Base-by-base conservation (phyloP, 2,797 vertebrate species). In the Sebastes minor region DNA sequence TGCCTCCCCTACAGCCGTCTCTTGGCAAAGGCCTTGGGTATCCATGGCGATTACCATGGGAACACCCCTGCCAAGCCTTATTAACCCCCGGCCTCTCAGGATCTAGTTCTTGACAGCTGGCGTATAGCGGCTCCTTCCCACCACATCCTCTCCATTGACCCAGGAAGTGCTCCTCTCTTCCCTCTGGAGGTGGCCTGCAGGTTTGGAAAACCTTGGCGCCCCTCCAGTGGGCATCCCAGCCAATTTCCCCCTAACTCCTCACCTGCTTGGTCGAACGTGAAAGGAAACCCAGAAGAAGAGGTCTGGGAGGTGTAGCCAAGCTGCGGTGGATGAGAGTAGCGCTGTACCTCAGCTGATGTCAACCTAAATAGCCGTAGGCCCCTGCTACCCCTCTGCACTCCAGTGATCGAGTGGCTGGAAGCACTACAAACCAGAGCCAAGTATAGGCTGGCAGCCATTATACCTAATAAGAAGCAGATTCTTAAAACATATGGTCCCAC, bases 401-500 rank as follows among this genome's bases (percentile, higher is more conserved):
- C 25, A 68, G 38, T 65, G 57, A 88, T 89, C 71, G 74, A 88
- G 79, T 46, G 78, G 73, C 77, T 89, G 78, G 88, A 88, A 85
- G 77, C 71, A 25, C 69, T 78, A 52, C 74, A 88, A 69, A 84
- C 78, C 74, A 86, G 57, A 86, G 78, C 87, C 74, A 82, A 82
- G 80, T 82, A 30, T 76, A 91, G 89, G 84, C 88, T 91, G 92
- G 92, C 88, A 91, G 85, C 86, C 65, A 84, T 91, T 88, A 89
- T 60, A 53, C 74, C 82, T 95, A 95, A 95, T 92, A 78, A 67
- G 90, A 90, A 94, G 71, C 92, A 95, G 94, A 93, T 80, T 86
- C 81, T 83, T 74, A 65, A 90, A 91, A 91, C 94, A 96, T 92
- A 87, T 93, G 94, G 87, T 93, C 83, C 88, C 80, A 87, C 85